A percentile compares a stretch with the other conserved stretches of the same genome.
Evolutionary conservation across 2,888 invertebrate species (phyloP).

Genomic region (Balanococcus diminutus): DNA sequence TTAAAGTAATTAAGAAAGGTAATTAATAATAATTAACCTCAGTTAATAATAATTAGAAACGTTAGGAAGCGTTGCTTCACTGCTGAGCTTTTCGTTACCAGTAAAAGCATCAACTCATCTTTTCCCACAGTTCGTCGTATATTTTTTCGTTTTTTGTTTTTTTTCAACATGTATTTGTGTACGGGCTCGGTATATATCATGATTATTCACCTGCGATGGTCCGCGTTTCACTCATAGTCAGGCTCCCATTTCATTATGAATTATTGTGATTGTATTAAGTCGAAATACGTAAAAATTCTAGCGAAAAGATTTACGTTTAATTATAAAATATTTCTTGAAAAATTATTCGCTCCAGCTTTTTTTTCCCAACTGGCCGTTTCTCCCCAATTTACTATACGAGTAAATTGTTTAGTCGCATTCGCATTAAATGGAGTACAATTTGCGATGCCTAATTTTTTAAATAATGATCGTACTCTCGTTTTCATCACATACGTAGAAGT

Average conservation of each 20-base stretch:
- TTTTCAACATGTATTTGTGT: conserved; percentile 30
- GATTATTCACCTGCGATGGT: conserved; percentile 53
- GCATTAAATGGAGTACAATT: conserved; percentile 2
- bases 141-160: conserved; percentile 8
- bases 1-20: conserved; percentile 55
- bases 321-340: conserved; percentile 54
- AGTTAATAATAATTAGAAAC: conserved; percentile 53
- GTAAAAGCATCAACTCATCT: conserved; percentile 49
- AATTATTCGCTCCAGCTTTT: conserved; percentile 37
- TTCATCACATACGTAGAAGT: background rate
- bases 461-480: background rate
- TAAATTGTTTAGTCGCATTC: conserved; percentile 7
- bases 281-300: conserved; percentile 46
- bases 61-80: conserved; percentile 53
- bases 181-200: conserved; percentile 48
- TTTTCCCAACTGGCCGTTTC: conserved; percentile 37
- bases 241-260: conserved; percentile 48
- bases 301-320: conserved; percentile 47
- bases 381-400: background rate
- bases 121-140: conserved; percentile 47
- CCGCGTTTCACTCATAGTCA: conserved; percentile 52
- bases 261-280: conserved; percentile 55
- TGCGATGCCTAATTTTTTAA: conserved; percentile 21
- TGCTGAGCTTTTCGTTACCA: conserved; percentile 26
- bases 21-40: conserved; percentile 55